These are phyloP conservation scores for Motacilla alba DNA, from an alignment of 2,113 vertebrate genomes.

Conservation along the genomic window DNA sequence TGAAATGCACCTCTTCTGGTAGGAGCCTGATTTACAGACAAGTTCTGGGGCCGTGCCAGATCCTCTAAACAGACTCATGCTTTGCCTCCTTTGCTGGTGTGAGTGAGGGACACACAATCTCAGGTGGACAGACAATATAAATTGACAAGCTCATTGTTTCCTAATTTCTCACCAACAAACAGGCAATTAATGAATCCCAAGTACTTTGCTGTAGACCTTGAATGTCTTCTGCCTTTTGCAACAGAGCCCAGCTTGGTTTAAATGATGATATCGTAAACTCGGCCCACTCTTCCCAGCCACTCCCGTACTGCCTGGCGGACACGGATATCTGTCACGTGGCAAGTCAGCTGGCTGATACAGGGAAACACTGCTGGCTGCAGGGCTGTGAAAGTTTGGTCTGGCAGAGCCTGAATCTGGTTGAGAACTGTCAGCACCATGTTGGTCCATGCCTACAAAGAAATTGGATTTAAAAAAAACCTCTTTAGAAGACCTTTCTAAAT, in stretches of 20 bases:
- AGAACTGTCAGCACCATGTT: constrained; percentile 96
- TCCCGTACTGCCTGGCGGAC: constrained; percentile 93
- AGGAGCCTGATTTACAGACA: constrained; percentile 33
- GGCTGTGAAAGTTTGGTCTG: constrained; percentile 87
- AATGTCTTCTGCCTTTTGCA: not conserved
- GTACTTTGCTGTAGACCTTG: not conserved
- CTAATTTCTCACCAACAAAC: not conserved
- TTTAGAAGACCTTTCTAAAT: not conserved
- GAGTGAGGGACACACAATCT: not conserved
- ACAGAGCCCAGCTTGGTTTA: constrained; percentile 28
- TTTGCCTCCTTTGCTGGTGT: not conserved
- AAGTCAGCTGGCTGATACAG: constrained; percentile 94
- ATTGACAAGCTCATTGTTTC: not conserved
- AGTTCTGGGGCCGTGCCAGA: not conserved
- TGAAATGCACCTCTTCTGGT: not conserved
- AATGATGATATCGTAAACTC: constrained; percentile 90
- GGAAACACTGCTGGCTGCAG: constrained; percentile 94
- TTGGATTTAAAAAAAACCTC: not conserved
- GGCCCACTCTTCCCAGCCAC: constrained; percentile 91
- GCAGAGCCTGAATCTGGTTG: constrained; percentile 90
- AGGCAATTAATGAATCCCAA: constrained; percentile 10
- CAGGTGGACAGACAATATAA: not conserved
- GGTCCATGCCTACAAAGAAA: constrained; percentile 87
- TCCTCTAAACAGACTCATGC: not conserved
- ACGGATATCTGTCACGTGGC: constrained; percentile 88